These are phyloP conservation scores for Drosophila ercepeae DNA, from an alignment of 1,140 invertebrate species.

Conservation along the genomic window DNA sequence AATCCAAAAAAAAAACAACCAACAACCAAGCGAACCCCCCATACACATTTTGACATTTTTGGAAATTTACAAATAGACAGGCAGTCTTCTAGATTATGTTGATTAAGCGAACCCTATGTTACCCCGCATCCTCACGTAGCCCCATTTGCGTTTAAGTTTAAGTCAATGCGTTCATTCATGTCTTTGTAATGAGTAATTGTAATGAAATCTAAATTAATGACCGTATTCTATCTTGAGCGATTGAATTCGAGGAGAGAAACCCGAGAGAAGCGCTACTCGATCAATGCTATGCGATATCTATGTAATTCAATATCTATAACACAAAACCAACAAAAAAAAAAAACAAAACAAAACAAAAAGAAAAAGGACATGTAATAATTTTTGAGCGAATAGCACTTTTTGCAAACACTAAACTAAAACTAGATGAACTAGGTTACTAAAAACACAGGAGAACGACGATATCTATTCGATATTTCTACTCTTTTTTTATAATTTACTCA, in stretches of 20 bases:
- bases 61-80: conserved; percentile 77
- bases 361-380: conserved; percentile 63
- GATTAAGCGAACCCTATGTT: conserved; percentile 49
- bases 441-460: conserved; percentile 46
- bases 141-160: conserved; percentile 63
- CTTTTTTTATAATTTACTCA: conserved; percentile 81
- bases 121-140: conserved; percentile 26
- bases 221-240: conserved; percentile 60
- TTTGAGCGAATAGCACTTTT: conserved; percentile 82
- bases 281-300: conserved; percentile 45
- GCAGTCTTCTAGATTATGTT: conserved; percentile 67
- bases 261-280: conserved; percentile 35
- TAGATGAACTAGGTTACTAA: conserved; percentile 48
- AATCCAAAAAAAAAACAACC: conserved; percentile 9
- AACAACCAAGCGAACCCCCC: conserved; percentile 4
- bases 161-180: conserved; percentile 67
- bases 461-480: conserved; percentile 82
- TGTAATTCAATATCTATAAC: conserved; percentile 47
- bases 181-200: conserved; percentile 70
- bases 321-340: conserved; percentile 27
- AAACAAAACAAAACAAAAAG: conserved; percentile 27
- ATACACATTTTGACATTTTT: conserved; percentile 68
- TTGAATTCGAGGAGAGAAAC: conserved; percentile 16
- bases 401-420: conserved; percentile 62
- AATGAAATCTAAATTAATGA: conserved; percentile 58